Conservation (phyloP, 23 tunicate genomes). For the Trididemnum nubilum region DNA sequence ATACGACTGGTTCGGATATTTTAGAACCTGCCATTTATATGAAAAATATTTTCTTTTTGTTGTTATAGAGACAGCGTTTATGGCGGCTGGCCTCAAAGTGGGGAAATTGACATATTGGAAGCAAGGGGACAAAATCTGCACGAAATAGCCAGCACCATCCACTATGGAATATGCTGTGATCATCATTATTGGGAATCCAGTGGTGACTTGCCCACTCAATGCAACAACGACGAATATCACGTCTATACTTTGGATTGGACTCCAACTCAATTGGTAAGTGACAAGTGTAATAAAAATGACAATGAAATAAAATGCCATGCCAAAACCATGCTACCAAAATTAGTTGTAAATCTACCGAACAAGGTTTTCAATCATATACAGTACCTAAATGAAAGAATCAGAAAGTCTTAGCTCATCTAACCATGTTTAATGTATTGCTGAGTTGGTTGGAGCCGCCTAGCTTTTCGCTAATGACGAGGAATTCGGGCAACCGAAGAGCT, state of each 20-base stretch:
- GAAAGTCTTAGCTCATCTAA: too few species aligned
- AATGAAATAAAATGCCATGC: too few species aligned
- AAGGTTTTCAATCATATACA: too few species aligned
- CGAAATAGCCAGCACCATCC: conserved; percentile 84
- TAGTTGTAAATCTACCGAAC: too few species aligned
- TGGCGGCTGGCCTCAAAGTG: conserved; percentile 98
- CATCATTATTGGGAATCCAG: conserved; percentile 87
- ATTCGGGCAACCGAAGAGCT: too few species aligned
- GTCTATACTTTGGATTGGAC: conserved; percentile 98
- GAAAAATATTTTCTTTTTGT: neutral
- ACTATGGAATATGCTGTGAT: conserved; percentile 98
- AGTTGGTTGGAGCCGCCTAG: too few species aligned
- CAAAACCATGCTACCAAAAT: too few species aligned
- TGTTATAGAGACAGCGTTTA: conserved; percentile 72
- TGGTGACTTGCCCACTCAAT: conserved; percentile 62
- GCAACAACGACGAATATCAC: conserved; percentile 79
- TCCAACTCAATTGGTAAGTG: conserved; percentile 71
- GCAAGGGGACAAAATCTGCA: conserved; percentile 86
- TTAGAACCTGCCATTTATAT: neutral
- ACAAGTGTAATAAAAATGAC: too few species aligned
- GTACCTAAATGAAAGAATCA: too few species aligned
- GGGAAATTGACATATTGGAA: conserved; percentile 97
- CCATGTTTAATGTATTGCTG: too few species aligned
- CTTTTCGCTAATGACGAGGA: too few species aligned
- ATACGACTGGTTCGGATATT: neutral